phyloP scores from a whole-genome alignment of 2,797 vertebrate genomes.

The Gambusia yucatana region DNA sequence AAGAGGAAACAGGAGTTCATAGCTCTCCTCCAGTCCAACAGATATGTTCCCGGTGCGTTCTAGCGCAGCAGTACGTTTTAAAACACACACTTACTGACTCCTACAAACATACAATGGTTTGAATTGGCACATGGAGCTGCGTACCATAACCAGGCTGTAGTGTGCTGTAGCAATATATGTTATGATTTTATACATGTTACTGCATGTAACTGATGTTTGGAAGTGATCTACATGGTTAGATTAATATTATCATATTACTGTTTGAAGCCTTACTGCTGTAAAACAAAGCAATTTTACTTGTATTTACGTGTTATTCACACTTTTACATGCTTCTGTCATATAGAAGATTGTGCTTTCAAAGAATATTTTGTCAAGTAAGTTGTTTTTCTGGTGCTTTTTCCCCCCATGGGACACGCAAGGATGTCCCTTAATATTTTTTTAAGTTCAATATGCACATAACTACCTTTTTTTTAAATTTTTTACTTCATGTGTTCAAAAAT shows the following conservation, averaged over 20 bases:
- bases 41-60: slow-evolving; percentile 75
- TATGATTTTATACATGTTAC: slow-evolving; percentile 48
- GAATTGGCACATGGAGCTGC: slow-evolving; percentile 69
- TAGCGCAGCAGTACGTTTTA: slow-evolving; percentile 57
- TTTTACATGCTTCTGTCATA: slow-evolving; percentile 30
- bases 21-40: slow-evolving; percentile 74
- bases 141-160: slow-evolving; percentile 60
- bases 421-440: neutral
- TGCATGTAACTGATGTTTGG: slow-evolving; percentile 65
- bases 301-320: slow-evolving; percentile 32
- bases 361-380: slow-evolving; percentile 13
- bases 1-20: slow-evolving; percentile 76
- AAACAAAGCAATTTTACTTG: slow-evolving; percentile 43
- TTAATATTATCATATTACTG: slow-evolving; percentile 39
- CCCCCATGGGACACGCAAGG: neutral
- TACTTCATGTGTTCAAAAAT: neutral
- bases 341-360: slow-evolving; percentile 14
- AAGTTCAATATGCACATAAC: neutral
- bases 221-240: slow-evolving; percentile 62
- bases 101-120: slow-evolving; percentile 50
- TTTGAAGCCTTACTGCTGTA: slow-evolving; percentile 57
- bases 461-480: neutral
- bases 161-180: slow-evolving; percentile 56
- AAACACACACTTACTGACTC: slow-evolving; percentile 24
- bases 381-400: neutral